Evolutionary conservation across 2,888 invertebrate species (phyloP).

Genomic region (Steromphala cineraria): DNA sequence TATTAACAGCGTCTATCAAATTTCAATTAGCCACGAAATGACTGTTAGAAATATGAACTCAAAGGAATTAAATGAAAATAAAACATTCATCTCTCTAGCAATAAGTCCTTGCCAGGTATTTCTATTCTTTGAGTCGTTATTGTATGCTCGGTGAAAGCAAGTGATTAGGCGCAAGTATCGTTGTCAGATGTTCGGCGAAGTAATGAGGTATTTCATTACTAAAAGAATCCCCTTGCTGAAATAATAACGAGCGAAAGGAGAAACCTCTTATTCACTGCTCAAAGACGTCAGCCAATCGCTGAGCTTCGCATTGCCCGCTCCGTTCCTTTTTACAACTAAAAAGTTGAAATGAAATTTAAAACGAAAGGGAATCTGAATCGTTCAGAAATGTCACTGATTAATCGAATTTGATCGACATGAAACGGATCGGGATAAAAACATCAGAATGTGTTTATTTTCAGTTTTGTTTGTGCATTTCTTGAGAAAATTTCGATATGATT

Average conservation of each 20-base stretch:
- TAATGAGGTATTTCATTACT: background rate
- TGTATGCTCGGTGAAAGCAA: background rate
- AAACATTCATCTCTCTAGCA: background rate
- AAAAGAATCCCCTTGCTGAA: background rate
- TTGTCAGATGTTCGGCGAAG: background rate
- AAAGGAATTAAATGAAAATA: background rate
- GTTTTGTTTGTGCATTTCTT: no score
- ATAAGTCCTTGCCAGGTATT: background rate
- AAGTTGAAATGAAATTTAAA: background rate
- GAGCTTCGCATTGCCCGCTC: background rate
- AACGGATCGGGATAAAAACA: background rate
- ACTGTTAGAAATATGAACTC: background rate
- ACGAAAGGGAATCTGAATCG: background rate
- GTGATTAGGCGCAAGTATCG: background rate
- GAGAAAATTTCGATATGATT: no score
- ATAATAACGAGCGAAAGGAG: background rate
- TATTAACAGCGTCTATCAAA: slow-evolving; percentile 1
- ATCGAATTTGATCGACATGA: background rate
- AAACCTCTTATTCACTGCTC: background rate
- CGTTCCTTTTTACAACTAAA: background rate
- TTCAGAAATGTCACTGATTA: background rate
- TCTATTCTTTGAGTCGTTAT: background rate
- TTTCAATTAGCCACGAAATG: slow-evolving; percentile 13
- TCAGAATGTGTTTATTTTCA: background rate
- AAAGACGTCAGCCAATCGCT: background rate